Evolutionary conservation across 2,888 invertebrate species (phyloP).

Genomic region (Acanthosepion pharaonis): DNA sequence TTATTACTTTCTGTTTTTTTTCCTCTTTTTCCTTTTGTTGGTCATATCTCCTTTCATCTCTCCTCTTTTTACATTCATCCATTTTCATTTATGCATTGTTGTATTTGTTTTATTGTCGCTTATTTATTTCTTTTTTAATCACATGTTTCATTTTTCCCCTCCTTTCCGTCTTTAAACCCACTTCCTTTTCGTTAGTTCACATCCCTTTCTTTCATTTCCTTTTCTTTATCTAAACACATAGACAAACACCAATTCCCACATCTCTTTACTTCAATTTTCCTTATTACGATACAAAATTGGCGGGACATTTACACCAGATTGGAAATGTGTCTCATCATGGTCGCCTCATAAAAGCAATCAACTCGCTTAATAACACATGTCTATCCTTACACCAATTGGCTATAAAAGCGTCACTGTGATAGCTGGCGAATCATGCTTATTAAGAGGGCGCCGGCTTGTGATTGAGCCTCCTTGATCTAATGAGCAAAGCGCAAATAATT

Average conservation of each 20-base stretch:
- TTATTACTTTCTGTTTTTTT: neutral
- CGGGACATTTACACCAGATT: neutral
- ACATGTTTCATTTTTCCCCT: no score
- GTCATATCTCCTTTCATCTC: no score
- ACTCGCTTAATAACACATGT: neutral
- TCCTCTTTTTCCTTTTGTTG: no score
- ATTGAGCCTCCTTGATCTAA: neutral
- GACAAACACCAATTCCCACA: neutral
- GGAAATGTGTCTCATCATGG: neutral
- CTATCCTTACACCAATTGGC: neutral
- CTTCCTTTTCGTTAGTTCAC: neutral
- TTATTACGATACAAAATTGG: neutral
- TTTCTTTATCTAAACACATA: neutral
- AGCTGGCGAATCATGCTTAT: neutral
- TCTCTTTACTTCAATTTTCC: conserved; percentile 15
- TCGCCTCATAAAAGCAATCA: neutral
- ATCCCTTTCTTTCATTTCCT: neutral
- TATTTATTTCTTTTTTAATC: no score
- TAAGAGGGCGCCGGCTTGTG: neutral
- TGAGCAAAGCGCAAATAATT: neutral
- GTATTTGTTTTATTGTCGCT: no score
- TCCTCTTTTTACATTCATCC: no score
- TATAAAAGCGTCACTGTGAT: neutral
- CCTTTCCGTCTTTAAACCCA: no score
- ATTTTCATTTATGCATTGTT: no score